A percentile compares a stretch with the other conserved stretches of the same genome.
Evolutionary conservation across 92 coral and sea anemone species (phyloP).

Genomic region (Zoanthus solanderi): DNA sequence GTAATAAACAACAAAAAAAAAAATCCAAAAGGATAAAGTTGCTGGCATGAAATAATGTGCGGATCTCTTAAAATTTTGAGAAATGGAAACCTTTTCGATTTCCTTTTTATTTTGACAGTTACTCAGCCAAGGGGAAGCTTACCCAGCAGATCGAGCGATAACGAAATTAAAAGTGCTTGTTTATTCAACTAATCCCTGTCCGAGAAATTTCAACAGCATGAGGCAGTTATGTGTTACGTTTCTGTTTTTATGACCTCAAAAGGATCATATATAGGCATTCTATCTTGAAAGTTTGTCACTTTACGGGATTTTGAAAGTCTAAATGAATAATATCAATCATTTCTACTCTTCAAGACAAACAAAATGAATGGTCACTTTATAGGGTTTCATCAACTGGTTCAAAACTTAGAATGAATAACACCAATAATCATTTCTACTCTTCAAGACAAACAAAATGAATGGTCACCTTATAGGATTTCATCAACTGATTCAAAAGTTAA

Average conservation of each 20-base stretch:
- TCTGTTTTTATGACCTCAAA: not conserved
- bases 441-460: slow-evolving; percentile 15
- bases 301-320: not conserved
- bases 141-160: slow-evolving; percentile 2
- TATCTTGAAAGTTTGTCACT: not conserved
- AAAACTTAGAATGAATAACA: slow-evolving; percentile 11
- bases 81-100: not conserved
- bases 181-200: not conserved
- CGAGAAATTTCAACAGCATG: not conserved
- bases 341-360: not conserved
- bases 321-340: not conserved
- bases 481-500: slow-evolving; percentile 8
- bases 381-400: slow-evolving; percentile 8
- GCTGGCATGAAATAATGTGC: not conserved
- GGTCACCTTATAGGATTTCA: slow-evolving; percentile 1
- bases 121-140: not conserved
- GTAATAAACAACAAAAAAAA: too few species aligned
- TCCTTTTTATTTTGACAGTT: not conserved
- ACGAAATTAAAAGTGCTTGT: not conserved
- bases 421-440: not conserved
- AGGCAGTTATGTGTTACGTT: not conserved
- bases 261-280: not conserved
- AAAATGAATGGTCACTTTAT: slow-evolving; percentile 1
- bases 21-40: not conserved
- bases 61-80: not conserved